phyloP scores from a whole-genome alignment of 2,888 invertebrate genomes.

The Priocnemis perturbator region DNA sequence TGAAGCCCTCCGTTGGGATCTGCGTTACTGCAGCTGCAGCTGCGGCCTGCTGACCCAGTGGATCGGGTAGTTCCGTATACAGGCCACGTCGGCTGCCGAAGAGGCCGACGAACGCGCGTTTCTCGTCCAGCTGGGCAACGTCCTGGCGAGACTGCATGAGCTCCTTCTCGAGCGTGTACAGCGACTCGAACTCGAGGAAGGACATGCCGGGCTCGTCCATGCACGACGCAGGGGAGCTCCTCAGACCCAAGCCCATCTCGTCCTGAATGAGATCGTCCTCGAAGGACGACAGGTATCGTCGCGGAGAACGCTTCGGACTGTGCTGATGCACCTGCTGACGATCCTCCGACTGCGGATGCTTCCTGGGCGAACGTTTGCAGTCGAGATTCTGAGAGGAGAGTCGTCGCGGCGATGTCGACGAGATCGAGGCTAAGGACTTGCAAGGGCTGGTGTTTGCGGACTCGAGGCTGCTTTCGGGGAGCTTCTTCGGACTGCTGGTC shows the following conservation, averaged over 20 bases:
- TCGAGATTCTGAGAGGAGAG: conserved; percentile 22
- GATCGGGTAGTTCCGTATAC: conserved; percentile 66
- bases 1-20: conserved; percentile 77
- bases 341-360: conserved; percentile 35
- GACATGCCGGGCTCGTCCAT: conserved; percentile 56
- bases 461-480: conserved; percentile 25
- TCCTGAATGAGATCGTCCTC: conserved; percentile 52
- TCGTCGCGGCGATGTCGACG: conserved; percentile 40
- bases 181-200: conserved; percentile 66
- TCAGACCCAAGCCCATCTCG: conserved; percentile 61
- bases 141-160: conserved; percentile 59
- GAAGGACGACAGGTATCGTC: conserved; percentile 39
- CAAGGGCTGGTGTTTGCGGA: conserved; percentile 32
- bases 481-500: conserved; percentile 15
- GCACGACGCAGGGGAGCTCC: conserved; percentile 32
- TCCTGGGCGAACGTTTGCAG: conserved; percentile 50
- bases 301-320: conserved; percentile 46
- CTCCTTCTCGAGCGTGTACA: conserved; percentile 67
- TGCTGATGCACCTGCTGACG: conserved; percentile 32
- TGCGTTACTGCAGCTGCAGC: conserved; percentile 49
- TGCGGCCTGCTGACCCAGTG: conserved; percentile 51
- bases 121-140: conserved; percentile 59
- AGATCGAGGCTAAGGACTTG: conserved; percentile 22
- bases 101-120: conserved; percentile 59
- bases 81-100: conserved; percentile 59